Conservation (phyloP, 2,113 vertebrate species). For the Pelodiscus sinensis region DNA sequence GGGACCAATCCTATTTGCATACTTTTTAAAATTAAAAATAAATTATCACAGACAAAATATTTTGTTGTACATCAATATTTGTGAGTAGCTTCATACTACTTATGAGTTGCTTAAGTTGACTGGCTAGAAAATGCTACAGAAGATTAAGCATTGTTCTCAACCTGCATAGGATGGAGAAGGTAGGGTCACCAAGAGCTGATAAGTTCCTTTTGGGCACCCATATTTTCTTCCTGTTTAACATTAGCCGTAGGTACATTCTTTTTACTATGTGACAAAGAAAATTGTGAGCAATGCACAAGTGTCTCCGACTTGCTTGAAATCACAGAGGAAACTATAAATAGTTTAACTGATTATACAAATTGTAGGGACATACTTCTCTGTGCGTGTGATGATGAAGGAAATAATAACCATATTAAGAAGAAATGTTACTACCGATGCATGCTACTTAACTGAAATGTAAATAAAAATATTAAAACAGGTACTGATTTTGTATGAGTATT, state of each 20-base stretch:
- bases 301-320: not conserved
- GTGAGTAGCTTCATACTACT: not conserved
- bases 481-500: not conserved
- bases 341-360: rapidly evolving
- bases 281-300: not conserved
- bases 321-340: not conserved
- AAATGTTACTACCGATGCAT: not conserved
- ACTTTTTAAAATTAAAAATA: not conserved
- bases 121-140: not conserved
- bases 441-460: rapidly evolving
- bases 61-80: not conserved
- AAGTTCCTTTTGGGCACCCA: not conserved
- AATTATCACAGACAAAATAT: not conserved
- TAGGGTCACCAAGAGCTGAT: not conserved
- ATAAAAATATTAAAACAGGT: not conserved
- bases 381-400: rapidly evolving
- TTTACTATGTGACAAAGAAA: not conserved
- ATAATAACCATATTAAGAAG: not conserved
- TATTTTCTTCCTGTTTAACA: not conserved
- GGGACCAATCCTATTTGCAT: not conserved
- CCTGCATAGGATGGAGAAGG: not conserved
- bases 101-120: not conserved
- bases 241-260: not conserved
- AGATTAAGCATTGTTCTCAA: not conserved
- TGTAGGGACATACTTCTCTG: not conserved